These are phyloP conservation scores for Lacerta viridis DNA, from an alignment of 2,797 vertebrate genomes.

Conservation along the genomic window DNA sequence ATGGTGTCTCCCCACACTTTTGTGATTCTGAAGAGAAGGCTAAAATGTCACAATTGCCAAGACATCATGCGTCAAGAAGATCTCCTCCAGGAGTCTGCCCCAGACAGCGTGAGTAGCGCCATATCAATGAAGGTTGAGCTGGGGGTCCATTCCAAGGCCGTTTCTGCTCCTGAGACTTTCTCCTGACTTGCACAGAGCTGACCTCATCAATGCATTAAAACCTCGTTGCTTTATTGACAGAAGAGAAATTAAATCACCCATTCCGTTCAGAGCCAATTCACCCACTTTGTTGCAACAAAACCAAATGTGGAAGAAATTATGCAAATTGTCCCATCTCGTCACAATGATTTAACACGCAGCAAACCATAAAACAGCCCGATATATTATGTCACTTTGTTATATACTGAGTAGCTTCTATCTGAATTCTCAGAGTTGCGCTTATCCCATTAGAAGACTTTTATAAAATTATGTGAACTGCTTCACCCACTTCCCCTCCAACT, in stretches of 20 bases:
- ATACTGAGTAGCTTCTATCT: neutral
- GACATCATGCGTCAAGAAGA: neutral
- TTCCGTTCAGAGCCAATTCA: slow-evolving; percentile 61
- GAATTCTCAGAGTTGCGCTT: slow-evolving; percentile 30
- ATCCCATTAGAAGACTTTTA: slow-evolving; percentile 38
- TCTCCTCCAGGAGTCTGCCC: too few relatives aligned
- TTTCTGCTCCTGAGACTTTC: neutral
- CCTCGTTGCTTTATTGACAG: slow-evolving; percentile 25
- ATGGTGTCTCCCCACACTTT: neutral
- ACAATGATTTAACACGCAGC: slow-evolving; percentile 59
- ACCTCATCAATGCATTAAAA: slow-evolving; percentile 61
- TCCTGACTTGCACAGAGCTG: slow-evolving; percentile 21
- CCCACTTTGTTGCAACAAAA: slow-evolving; percentile 26
- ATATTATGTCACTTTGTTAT: slow-evolving; percentile 41
- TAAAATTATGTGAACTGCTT: slow-evolving; percentile 55
- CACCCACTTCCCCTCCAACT: slow-evolving; percentile 9
- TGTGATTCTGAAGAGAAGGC: neutral
- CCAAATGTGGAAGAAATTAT: slow-evolving; percentile 39
- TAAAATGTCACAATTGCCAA: neutral
- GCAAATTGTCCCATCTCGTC: slow-evolving; percentile 55
- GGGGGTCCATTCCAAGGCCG: neutral
- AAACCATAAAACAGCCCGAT: slow-evolving; percentile 49
- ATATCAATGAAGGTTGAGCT: neutral
- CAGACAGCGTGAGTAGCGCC: neutral
- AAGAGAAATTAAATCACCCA: slow-evolving; percentile 49